Percentiles rank a stretch among this genome's conserved stretches.
Conservation (phyloP, 64 coral and sea anemone genomes). For the Pocillopora verrucosa region DNA sequence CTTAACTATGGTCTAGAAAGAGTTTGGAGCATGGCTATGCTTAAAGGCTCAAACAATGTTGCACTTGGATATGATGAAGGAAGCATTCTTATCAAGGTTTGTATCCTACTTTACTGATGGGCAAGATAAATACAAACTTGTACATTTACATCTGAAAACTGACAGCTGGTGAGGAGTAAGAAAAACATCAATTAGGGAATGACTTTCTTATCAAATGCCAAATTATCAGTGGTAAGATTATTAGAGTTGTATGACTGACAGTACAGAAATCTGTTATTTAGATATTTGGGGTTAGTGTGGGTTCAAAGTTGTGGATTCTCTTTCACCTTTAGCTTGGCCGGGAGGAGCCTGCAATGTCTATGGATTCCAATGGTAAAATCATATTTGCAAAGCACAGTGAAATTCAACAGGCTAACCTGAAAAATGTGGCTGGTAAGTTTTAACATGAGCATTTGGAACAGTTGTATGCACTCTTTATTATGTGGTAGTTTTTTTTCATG, state of each 20-base stretch:
- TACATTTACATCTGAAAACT: neutral
- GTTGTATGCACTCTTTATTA: neutral
- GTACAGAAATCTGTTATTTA: no score
- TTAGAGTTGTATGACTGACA: no score
- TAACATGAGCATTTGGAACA: neutral
- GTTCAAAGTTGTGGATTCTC: no score
- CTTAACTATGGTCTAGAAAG: constrained; percentile 96
- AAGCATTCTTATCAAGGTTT: constrained; percentile 98
- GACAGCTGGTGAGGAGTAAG: no score
- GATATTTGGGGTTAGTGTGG: no score
- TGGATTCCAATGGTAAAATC: constrained; percentile 99
- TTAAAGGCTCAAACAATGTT: constrained; percentile 97
- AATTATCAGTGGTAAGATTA: no score
- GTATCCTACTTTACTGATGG: neutral
- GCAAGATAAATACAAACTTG: neutral
- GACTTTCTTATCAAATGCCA: no score
- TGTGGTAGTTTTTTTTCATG: neutral
- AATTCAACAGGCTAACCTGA: constrained; percentile 95
- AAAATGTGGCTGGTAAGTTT: constrained; percentile 83
- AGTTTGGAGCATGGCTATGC: constrained; percentile 94
- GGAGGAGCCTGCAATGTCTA: constrained; percentile 98
- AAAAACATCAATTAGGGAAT: no score
- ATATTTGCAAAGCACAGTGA: constrained; percentile 99
- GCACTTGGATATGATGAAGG: constrained; percentile 99
- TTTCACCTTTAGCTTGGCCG: constrained; percentile 73